Conservation (phyloP, 2,113 vertebrate species). For the Platysteira castanea region DNA sequence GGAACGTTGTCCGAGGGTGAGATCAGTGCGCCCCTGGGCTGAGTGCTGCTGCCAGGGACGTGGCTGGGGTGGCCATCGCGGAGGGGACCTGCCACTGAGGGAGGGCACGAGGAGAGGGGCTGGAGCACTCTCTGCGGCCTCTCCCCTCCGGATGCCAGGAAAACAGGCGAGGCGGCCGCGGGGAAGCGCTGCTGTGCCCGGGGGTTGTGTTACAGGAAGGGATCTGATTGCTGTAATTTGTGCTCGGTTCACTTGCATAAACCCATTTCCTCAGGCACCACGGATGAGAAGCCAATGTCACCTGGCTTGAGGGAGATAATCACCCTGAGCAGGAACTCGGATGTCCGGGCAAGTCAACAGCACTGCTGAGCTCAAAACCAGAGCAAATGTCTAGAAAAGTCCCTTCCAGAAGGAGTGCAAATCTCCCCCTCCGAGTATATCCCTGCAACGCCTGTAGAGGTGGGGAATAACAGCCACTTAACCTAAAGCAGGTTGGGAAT, state of each 20-base stretch:
- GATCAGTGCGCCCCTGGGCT: fast-evolving
- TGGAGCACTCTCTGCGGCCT: not conserved
- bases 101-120: not conserved
- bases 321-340: not conserved
- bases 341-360: not conserved
- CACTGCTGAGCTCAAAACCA: not conserved
- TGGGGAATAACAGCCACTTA: not conserved
- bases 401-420: not conserved
- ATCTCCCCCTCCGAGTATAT: not conserved
- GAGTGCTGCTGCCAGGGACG: not conserved
- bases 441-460: not conserved
- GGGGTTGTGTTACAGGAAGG: not conserved
- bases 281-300: not conserved
- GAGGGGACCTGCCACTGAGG: not conserved
- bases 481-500: not conserved
- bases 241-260: not conserved
- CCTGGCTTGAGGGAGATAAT: not conserved
- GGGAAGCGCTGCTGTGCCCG: not conserved
- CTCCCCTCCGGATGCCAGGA: fast-evolving
- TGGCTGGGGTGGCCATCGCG: not conserved
- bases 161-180: fast-evolving
- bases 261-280: not conserved
- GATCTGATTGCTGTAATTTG: not conserved
- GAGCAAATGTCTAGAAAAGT: not conserved
- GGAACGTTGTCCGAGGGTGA: fast-evolving